Evolutionary conservation across 2,113 vertebrate genomes (phyloP).

Genomic region (Oreochromis tanganicae): DNA sequence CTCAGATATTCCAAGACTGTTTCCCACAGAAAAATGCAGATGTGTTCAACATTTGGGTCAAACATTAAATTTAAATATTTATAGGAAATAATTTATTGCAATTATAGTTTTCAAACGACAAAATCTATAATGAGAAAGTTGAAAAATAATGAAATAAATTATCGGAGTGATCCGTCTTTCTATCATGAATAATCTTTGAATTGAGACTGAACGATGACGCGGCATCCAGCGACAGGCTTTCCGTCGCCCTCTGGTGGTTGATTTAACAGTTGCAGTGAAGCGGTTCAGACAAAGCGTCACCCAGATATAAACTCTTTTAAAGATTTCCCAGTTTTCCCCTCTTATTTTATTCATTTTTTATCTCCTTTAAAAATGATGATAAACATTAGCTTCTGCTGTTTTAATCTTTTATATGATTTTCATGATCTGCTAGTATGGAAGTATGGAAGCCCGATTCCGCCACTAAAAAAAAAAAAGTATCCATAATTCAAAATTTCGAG

Average conservation of each 20-base stretch:
- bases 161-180: background rate
- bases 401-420: background rate
- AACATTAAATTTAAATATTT: background rate
- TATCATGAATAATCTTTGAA: background rate
- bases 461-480: background rate
- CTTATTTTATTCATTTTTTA: background rate
- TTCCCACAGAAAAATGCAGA: background rate
- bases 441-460: background rate
- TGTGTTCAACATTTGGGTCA: background rate
- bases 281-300: background rate
- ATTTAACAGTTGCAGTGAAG: background rate
- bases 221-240: background rate
- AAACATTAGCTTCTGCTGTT: background rate
- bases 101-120: background rate
- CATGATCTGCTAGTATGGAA: background rate
- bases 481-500: background rate
- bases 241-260: background rate
- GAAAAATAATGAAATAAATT: background rate
- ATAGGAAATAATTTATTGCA: background rate
- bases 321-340: background rate
- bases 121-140: background rate
- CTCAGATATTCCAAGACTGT: background rate
- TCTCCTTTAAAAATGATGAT: background rate
- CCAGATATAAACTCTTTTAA: background rate
- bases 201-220: background rate